Base-by-base conservation (phyloP, 2,113 vertebrate species). In the Indicator indicator region DNA sequence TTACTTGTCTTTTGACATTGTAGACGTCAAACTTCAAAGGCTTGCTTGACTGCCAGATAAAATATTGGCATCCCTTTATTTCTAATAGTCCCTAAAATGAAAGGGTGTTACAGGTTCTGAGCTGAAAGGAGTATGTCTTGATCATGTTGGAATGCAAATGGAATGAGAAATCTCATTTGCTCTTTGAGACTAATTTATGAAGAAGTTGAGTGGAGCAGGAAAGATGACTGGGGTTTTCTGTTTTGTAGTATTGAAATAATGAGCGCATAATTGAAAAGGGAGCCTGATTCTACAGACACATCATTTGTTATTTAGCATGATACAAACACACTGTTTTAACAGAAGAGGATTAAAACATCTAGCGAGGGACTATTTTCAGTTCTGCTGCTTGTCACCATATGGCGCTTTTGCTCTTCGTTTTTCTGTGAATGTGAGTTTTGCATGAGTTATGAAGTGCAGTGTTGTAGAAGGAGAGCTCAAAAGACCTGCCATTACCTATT, bases 1-100 rank as follows among this genome's bases (percentile, higher is more conserved):
- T 95, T 95, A 88, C 75, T 95, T 78, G 85, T 78, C 85, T 72
- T 90, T 74, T 95, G 88, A 94, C 85, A 58, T 26, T 62, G 65
- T 55, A 93, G 68, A 79, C 87, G 33, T 64, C 48, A 75, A 81
- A 60, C 83, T 95, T 95, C 85, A 96, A 96, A 95, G 90, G 40
- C 59, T 90, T 89, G 38, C 80, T 71, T 75, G 70, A 72, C 62
- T 91, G 73, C 83, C 83, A 93, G 83, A 24, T 88, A 62, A 94
- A 94, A 88, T 91, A 88, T 24, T 91, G 91, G 33, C 85, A 64
- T 81, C 58, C 56, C 71, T 75, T 95, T 86, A 62, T 91, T 94
- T 81, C 85, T 95, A 79, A 50, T 81, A 60, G 50, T 72, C 0
- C 19, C 33, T 88, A 16, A 86, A 95, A 89, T 86, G 63, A 94